Conservation (phyloP, 2,888 invertebrate species). For the Prosopocoilus inquinatus region DNA sequence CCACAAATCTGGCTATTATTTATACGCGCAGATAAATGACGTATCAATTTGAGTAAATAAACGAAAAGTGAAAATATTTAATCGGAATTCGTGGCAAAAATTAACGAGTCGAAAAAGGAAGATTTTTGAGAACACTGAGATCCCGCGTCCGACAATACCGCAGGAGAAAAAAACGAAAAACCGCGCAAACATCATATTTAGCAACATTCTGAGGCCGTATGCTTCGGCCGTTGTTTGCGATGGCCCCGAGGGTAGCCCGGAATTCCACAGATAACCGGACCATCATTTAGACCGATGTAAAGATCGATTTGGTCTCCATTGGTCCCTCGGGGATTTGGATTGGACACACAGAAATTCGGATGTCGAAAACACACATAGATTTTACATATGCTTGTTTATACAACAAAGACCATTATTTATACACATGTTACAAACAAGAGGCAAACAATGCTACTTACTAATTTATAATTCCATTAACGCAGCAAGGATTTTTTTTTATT, state of each 20-base stretch:
- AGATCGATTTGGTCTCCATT: slow-evolving; percentile 25
- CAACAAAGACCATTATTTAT: no score
- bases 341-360: slow-evolving; percentile 14
- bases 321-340: slow-evolving; percentile 21
- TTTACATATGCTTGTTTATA: no score
- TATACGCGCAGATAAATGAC: not conserved
- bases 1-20: not conserved
- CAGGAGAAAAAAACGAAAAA: not conserved
- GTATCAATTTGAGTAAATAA: slow-evolving; percentile 7
- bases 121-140: not conserved
- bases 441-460: no score
- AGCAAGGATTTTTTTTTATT: no score
- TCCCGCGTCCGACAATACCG: not conserved
- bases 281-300: slow-evolving; percentile 28
- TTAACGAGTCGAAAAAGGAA: slow-evolving; percentile 1
- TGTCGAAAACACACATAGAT: slow-evolving; percentile 6
- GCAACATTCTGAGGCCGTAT: slow-evolving; percentile 18
- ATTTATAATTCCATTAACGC: no score
- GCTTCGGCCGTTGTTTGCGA: slow-evolving; percentile 21
- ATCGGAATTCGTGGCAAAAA: not conserved
- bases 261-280: slow-evolving; percentile 25
- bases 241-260: slow-evolving; percentile 22
- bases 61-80: slow-evolving; percentile 6
- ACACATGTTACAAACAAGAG: no score
- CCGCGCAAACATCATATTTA: slow-evolving; percentile 7